These are phyloP conservation scores for Dichetophora obliterata DNA, from an alignment of 2,888 invertebrate species.

Conservation along the genomic window DNA sequence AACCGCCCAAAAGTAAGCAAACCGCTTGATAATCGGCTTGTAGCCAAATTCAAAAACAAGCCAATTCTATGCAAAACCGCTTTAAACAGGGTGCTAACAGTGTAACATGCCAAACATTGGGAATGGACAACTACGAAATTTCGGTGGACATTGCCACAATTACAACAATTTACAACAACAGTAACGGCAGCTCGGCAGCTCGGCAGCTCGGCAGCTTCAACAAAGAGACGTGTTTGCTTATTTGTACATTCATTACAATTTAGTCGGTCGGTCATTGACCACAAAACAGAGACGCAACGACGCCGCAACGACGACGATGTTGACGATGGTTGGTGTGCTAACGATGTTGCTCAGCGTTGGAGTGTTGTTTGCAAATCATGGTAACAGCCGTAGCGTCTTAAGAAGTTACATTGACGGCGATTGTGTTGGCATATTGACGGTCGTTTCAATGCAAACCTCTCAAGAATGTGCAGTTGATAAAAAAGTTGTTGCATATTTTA, in stretches of 20 bases:
- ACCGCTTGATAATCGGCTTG: background rate
- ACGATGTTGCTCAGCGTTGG: slow-evolving; percentile 17
- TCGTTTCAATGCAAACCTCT: slow-evolving; percentile 23
- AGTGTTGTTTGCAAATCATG: background rate
- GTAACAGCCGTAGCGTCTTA: background rate
- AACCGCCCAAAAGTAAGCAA: background rate
- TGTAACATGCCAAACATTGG: background rate
- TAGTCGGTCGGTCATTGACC: slow-evolving; percentile 67
- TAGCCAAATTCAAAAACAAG: background rate
- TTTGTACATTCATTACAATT: slow-evolving; percentile 42
- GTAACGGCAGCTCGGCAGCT: background rate
- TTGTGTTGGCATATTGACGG: slow-evolving; percentile 26
- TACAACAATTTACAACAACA: slow-evolving; percentile 4
- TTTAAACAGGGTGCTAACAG: background rate
- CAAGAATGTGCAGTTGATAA: slow-evolving; percentile 23
- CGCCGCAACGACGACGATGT: slow-evolving; percentile 43
- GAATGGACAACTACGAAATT: background rate
- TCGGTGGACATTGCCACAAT: slow-evolving; percentile 1
- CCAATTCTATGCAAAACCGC: background rate
- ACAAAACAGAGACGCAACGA: slow-evolving; percentile 61
- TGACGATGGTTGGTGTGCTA: background rate
- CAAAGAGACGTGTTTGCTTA: background rate
- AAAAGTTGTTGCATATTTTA: background rate
- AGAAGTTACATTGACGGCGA: slow-evolving; percentile 1
- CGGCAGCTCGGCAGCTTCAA: background rate